A percentile compares a stretch with the other conserved stretches of the same genome.
These are phyloP conservation scores for Rhynchonycteris naso DNA, from an alignment of 2,797 vertebrate genomes.

Conservation along the genomic window DNA sequence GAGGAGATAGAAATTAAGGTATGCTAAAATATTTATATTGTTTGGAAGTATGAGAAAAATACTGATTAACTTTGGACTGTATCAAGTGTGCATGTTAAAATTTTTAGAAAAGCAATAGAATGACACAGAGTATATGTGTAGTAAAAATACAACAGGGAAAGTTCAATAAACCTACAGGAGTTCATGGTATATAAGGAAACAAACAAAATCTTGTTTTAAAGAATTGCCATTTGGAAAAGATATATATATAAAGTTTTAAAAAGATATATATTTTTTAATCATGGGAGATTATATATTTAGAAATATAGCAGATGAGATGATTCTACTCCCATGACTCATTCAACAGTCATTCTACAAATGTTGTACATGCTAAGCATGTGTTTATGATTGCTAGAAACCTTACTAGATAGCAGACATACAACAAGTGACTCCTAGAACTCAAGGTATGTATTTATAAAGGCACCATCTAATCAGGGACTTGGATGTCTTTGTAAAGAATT, in stretches of 20 bases:
- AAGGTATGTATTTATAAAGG: not conserved
- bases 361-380: not conserved
- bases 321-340: not conserved
- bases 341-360: not conserved
- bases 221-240: constrained; percentile 21
- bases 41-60: constrained; percentile 2
- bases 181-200: not conserved
- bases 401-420: not conserved
- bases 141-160: not conserved
- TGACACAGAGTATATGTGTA: not conserved
- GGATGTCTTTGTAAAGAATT: not conserved
- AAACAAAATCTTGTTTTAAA: not conserved
- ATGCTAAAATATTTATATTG: not conserved
- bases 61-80: not conserved
- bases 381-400: not conserved
- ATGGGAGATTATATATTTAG: not conserved
- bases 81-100: not conserved
- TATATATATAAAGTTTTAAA: not conserved
- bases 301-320: not conserved
- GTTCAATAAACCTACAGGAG: not conserved
- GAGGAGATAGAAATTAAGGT: not conserved
- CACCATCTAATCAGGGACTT: not conserved
- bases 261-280: not conserved
- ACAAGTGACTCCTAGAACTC: not conserved
- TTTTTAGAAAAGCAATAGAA: not conserved